Evolutionary conservation across 2,113 vertebrate species (phyloP).

Genomic region (Calyptomena viridis): DNA sequence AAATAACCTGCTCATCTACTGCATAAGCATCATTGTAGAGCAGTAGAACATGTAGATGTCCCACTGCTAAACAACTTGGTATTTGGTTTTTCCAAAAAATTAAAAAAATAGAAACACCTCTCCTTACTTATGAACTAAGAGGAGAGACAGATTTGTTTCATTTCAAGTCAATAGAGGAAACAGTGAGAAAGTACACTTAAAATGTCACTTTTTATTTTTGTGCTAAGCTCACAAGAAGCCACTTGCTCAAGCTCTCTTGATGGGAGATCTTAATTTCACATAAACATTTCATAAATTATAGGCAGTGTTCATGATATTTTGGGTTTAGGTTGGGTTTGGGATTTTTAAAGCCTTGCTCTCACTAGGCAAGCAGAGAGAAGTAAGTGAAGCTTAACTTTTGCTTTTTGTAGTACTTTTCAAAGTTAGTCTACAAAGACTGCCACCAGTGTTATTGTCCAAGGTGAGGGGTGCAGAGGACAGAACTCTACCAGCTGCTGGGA

Average conservation of each 20-base stretch:
- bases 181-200: conserved; percentile 61
- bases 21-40: conserved; percentile 55
- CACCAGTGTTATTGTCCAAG: not conserved
- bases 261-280: conserved; percentile 48
- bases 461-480: not conserved
- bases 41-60: conserved; percentile 28
- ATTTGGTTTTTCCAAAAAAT: conserved; percentile 70
- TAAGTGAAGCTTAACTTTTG: not conserved
- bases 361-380: conserved; percentile 38
- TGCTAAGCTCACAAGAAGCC: conserved; percentile 67
- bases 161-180: conserved; percentile 69
- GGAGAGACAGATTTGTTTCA: conserved; percentile 55
- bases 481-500: conserved; percentile 23
- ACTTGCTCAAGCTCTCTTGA: conserved; percentile 31
- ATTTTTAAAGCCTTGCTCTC: not conserved
- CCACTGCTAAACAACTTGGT: conserved; percentile 55
- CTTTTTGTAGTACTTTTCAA: not conserved
- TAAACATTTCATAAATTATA: conserved; percentile 38
- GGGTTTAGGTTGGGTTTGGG: not conserved
- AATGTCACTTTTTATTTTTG: conserved; percentile 6
- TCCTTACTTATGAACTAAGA: conserved; percentile 38
- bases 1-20: conserved; percentile 26
- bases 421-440: not conserved
- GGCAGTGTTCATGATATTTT: not conserved
- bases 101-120: conserved; percentile 46